Conservation (phyloP, 2,797 vertebrate genomes). For the Semotilus atromaculatus region DNA sequence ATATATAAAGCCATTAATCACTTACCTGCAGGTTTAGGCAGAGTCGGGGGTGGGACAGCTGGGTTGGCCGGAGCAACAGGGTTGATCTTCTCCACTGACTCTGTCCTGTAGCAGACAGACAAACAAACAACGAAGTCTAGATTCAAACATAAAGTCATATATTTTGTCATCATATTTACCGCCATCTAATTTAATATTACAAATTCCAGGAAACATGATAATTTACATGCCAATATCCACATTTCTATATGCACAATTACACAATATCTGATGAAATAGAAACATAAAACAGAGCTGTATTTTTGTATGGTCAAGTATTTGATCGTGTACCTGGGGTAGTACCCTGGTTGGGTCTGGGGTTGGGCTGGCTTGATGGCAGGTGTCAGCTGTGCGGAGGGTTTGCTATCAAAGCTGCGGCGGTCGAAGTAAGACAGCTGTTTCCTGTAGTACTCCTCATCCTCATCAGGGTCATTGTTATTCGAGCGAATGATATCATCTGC, state of each 20-base stretch:
- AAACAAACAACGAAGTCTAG: neutral
- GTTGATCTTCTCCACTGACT: slow-evolving; percentile 83
- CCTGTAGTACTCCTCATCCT: slow-evolving; percentile 96
- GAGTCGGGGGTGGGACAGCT: slow-evolving; percentile 80
- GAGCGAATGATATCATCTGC: slow-evolving; percentile 91
- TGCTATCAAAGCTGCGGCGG: slow-evolving; percentile 85
- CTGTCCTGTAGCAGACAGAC: slow-evolving; percentile 76
- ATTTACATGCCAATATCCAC: neutral
- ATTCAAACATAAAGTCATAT: neutral
- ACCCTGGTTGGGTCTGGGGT: slow-evolving; percentile 81
- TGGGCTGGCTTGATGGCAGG: slow-evolving; percentile 70
- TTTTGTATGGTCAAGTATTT: neutral
- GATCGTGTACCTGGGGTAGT: slow-evolving; percentile 83
- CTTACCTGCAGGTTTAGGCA: slow-evolving; percentile 88
- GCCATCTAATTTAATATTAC: neutral
- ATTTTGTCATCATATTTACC: neutral
- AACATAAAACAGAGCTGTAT: neutral
- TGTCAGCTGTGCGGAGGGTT: slow-evolving; percentile 72
- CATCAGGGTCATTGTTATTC: slow-evolving; percentile 93
- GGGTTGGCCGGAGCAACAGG: slow-evolving; percentile 82
- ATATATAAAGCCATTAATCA: neutral
- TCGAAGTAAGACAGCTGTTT: slow-evolving; percentile 98
- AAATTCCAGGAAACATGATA: neutral
- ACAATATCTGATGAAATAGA: neutral
- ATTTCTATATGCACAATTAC: neutral